These are phyloP conservation scores for Zaprionus taronus DNA, from an alignment of 1,140 invertebrate genomes.

Conservation along the genomic window DNA sequence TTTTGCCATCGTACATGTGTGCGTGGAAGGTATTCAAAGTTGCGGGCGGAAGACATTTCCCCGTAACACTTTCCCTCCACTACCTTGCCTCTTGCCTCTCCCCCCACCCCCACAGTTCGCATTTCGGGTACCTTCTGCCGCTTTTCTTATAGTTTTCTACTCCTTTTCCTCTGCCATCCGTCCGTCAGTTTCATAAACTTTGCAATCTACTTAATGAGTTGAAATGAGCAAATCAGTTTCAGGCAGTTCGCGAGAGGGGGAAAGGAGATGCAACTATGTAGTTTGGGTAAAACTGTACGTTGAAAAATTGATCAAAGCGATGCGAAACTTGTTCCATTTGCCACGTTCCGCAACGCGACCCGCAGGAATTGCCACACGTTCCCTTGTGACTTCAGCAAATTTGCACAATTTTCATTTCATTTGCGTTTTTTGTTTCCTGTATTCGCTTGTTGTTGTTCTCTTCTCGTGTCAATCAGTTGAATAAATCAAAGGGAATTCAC, in stretches of 20 bases:
- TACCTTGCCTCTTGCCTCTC: too few relatives aligned
- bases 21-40: conserved; percentile 1
- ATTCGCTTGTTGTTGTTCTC: background rate
- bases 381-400: background rate
- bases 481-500: conserved; percentile 26
- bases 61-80: background rate
- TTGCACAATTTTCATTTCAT: background rate
- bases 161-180: background rate
- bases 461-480: background rate
- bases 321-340: background rate
- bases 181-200: conserved; percentile 7
- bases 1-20: background rate
- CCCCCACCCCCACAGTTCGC: background rate
- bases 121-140: background rate
- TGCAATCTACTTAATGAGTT: conserved; percentile 11
- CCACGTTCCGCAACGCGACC: background rate
- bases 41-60: background rate
- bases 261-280: background rate
- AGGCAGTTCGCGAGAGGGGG: background rate
- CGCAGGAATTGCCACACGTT: background rate
- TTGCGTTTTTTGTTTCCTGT: background rate
- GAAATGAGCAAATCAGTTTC: conserved; percentile 9
- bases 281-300: background rate
- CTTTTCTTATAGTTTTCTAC: conserved; percentile 8
- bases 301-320: background rate